Conservation (phyloP, 2,113 vertebrate genomes). For the Corythoichthys haematopterus region DNA sequence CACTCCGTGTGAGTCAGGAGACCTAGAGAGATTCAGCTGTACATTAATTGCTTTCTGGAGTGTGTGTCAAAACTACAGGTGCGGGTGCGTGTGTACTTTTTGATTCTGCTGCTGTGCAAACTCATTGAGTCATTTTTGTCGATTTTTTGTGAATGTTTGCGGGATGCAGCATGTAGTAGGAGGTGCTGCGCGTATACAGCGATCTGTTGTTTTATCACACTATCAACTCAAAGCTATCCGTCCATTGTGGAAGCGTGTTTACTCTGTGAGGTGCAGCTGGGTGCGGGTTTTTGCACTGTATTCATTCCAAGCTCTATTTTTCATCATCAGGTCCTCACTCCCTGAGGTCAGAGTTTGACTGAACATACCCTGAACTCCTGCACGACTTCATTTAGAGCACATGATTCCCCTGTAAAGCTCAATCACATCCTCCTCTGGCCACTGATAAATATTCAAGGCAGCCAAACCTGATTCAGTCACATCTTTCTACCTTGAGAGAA, state of each 20-base stretch:
- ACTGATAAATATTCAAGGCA: slow-evolving; percentile 51
- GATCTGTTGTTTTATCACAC: slow-evolving; percentile 49
- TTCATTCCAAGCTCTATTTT: background rate
- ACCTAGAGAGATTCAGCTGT: slow-evolving; percentile 14
- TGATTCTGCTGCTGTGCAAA: slow-evolving; percentile 16
- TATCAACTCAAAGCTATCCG: slow-evolving; percentile 23
- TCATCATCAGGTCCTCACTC: slow-evolving; percentile 25
- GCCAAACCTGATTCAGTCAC: slow-evolving; percentile 22
- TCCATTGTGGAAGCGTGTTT: slow-evolving; percentile 24
- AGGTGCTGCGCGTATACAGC: slow-evolving; percentile 19
- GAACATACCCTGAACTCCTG: slow-evolving; percentile 15
- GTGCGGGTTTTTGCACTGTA: too few relatives aligned
- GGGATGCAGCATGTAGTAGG: slow-evolving; percentile 28
- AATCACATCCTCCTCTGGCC: too few relatives aligned
- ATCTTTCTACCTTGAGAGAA: slow-evolving; percentile 13
- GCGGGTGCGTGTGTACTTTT: background rate
- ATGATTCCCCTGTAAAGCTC: slow-evolving; percentile 41
- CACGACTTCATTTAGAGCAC: slow-evolving; percentile 40
- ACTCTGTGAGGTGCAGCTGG: background rate
- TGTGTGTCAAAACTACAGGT: slow-evolving; percentile 8
- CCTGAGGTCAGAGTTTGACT: slow-evolving; percentile 45
- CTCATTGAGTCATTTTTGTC: slow-evolving; percentile 35
- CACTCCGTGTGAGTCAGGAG: slow-evolving; percentile 13
- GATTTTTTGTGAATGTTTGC: slow-evolving; percentile 42
- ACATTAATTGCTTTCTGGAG: slow-evolving; percentile 13